Evolutionary conservation across 2,888 invertebrate species (phyloP), one percentile per base, ranked within the genome.

Genomic region (Dryomyza anilis): DNA sequence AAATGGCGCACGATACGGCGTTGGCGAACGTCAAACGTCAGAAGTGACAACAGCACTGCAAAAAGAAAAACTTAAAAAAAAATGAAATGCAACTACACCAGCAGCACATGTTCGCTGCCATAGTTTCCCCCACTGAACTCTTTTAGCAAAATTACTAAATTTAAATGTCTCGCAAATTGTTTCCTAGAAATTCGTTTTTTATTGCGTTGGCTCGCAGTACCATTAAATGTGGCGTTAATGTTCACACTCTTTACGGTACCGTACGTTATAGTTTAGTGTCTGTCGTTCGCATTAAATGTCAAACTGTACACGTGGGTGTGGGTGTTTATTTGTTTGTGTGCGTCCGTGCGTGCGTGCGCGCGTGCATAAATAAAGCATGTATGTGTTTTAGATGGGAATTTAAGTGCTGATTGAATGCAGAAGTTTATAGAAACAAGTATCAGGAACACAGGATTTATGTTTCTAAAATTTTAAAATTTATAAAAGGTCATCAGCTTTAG

Each of bases 1-100:
- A 52, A 53, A n/a, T 43, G 43, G 61, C 61, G 43, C 50, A 39
- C 36, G 52, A 36, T 27, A 1, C 21, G 12, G 21, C 53, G 53
- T 61, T 53, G 61, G 27, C 61, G 30, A 52, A 43, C 61, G 61
- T 61, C 52, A 61, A 53, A 43, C 43, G 25, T 52, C 43, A 61
- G 16, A 19, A 61, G 52, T 53, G 53, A 53, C 61, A 61, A 19
- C 48, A 10, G 19, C 46, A 21, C 33, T n/a, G n/a, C n/a, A n/a
- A n/a, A n/a, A n/a, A n/a, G n/a, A n/a, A n/a, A n/a, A n/a, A n/a
- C n/a, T n/a, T n/a, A n/a, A n/a, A n/a, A n/a, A n/a, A n/a, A n/a
- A n/a, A n/a, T n/a, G n/a, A n/a, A n/a, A n/a, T 43, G 43, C 43
- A 43, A 16, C 39, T 14, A 21, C 23, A 50, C n/a, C 14, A 50